A percentile compares a stretch with the other conserved stretches of the same genome.
These are phyloP conservation scores for Toxotes lorentzi DNA, from an alignment of 2,797 vertebrate species.

Conservation along the genomic window DNA sequence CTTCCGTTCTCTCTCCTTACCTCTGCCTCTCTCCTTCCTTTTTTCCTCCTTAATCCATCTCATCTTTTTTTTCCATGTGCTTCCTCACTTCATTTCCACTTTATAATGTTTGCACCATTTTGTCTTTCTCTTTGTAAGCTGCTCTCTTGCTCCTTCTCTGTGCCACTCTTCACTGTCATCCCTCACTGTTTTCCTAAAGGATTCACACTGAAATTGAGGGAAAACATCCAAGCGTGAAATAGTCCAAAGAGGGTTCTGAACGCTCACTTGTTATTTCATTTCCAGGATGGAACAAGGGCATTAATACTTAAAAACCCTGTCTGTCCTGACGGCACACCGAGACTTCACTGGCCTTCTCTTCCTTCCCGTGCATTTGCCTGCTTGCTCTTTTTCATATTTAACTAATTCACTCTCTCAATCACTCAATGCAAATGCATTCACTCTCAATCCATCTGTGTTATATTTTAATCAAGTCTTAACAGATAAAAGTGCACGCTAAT, in stretches of 20 bases:
- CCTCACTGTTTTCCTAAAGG: constrained; percentile 73
- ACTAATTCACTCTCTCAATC: constrained; percentile 42
- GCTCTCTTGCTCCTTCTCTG: constrained; percentile 36
- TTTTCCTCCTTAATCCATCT: constrained; percentile 14
- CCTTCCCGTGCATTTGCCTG: constrained; percentile 23
- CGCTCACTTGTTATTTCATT: constrained; percentile 81
- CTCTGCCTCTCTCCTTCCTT: constrained; percentile 12
- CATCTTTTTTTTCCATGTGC: constrained; percentile 27
- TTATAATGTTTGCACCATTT: constrained; percentile 43
- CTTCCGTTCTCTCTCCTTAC: constrained; percentile 13
- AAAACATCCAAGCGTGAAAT: constrained; percentile 84
- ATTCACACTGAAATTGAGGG: constrained; percentile 78
- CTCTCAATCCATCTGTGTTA: constrained; percentile 14
- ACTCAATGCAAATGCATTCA: constrained; percentile 26
- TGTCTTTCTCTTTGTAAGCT: constrained; percentile 43
- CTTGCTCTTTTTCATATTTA: constrained; percentile 22
- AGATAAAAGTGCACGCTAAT: constrained; percentile 48
- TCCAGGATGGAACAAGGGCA: constrained; percentile 79
- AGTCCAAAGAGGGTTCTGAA: constrained; percentile 79
- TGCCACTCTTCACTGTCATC: constrained; percentile 48
- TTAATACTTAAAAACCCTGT: constrained; percentile 80
- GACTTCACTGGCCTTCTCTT: constrained; percentile 42
- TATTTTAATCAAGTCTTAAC: constrained; percentile 55
- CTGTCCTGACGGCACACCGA: constrained; percentile 58
- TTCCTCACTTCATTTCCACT: constrained; percentile 45